These are phyloP conservation scores for Syngnathus floridae DNA, from an alignment of 2,113 vertebrate species.

Conservation along the genomic window DNA sequence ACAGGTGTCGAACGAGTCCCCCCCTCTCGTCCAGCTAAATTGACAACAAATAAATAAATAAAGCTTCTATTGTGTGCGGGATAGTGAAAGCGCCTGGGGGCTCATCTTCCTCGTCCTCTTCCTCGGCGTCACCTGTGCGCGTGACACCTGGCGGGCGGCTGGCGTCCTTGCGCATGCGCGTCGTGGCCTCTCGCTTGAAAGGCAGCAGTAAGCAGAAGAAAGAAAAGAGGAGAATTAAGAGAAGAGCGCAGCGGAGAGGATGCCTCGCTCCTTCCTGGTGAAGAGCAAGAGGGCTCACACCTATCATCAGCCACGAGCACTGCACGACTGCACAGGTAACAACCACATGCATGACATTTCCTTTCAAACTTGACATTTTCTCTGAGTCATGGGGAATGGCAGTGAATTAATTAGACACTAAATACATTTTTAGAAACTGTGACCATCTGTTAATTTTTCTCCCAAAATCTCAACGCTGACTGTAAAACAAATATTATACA, in stretches of 20 bases:
- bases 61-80: background rate
- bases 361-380: background rate
- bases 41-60: background rate
- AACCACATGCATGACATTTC: background rate
- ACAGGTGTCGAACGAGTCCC: background rate
- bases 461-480: too few species aligned
- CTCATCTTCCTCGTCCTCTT: conserved; percentile 13
- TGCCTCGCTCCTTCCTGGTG: conserved; percentile 95
- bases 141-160: conserved; percentile 83
- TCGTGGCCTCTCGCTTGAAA: background rate
- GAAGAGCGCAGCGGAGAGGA: conserved; percentile 35
- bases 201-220: background rate
- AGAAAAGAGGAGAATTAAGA: background rate
- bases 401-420: too few species aligned
- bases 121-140: conserved; percentile 77
- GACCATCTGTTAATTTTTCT: too few species aligned
- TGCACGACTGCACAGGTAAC: conserved; percentile 82
- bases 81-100: conserved; percentile 2
- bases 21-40: background rate
- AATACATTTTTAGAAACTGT: too few species aligned
- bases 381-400: too few species aligned
- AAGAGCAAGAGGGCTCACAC: conserved; percentile 98
- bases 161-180: conserved; percentile 64
- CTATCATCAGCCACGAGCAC: conserved; percentile 85
- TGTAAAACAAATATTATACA: too few species aligned